Evolutionary conservation across 1,140 invertebrate genomes (phyloP).

Genomic region (Copidosoma floridanum): DNA sequence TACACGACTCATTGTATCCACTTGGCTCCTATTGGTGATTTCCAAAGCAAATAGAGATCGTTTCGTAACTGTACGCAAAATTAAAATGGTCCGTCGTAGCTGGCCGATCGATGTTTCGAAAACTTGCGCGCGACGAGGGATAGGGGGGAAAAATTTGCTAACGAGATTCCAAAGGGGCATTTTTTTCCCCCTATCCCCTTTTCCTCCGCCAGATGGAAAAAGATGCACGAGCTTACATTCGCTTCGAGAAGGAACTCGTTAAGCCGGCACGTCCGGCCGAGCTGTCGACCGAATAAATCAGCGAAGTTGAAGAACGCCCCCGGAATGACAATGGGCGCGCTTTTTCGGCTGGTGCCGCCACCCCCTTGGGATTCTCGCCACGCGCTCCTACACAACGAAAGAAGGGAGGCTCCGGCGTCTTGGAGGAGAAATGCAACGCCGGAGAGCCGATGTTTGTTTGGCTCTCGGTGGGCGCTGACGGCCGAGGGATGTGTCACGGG

Average conservation of each 20-base stretch:
- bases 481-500: too few relatives aligned
- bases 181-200: too few relatives aligned
- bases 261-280: slow-evolving; percentile 15
- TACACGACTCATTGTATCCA: too few relatives aligned
- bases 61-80: too few relatives aligned
- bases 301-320: slow-evolving; percentile 14
- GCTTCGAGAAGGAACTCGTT: slow-evolving; percentile 20
- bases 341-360: slow-evolving; percentile 16
- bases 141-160: neutral
- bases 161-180: neutral
- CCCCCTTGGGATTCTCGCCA: slow-evolving; percentile 17
- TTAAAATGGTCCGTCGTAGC: too few relatives aligned
- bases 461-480: too few relatives aligned
- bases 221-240: slow-evolving; percentile 5
- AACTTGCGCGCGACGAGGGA: too few relatives aligned
- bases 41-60: too few relatives aligned
- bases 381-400: slow-evolving; percentile 1
- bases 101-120: too few relatives aligned
- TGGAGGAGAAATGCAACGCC: neutral
- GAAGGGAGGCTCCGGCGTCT: neutral
- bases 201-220: too few relatives aligned
- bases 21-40: too few relatives aligned
- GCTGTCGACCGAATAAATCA: slow-evolving; percentile 23
- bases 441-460: too few relatives aligned
- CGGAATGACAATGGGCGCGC: slow-evolving; percentile 17